phyloP scores from a whole-genome alignment of 2,113 vertebrate genomes.

The Abramis brama region DNA sequence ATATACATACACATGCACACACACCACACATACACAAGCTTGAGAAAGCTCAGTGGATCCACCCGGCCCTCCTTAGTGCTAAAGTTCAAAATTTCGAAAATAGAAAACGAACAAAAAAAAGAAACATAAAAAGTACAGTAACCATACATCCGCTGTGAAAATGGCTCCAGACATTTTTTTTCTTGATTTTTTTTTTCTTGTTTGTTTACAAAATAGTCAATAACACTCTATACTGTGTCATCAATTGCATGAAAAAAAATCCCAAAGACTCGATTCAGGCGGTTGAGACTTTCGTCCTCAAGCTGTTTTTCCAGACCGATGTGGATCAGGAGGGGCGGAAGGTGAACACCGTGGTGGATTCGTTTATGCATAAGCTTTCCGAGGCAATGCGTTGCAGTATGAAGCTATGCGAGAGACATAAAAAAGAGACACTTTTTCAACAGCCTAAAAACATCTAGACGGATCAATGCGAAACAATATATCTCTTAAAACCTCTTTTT shows the following conservation, averaged over 20 bases:
- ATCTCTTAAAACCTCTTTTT: conserved; percentile 63
- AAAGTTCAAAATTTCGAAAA: conserved; percentile 63
- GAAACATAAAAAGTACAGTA: conserved; percentile 41
- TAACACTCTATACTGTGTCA: conserved; percentile 64
- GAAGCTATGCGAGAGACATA: conserved; percentile 63
- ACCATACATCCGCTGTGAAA: conserved; percentile 63
- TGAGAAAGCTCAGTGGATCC: conserved; percentile 67
- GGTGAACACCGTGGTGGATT: conserved; percentile 65
- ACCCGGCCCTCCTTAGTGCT: conserved; percentile 70
- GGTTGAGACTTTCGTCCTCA: conserved; percentile 60
- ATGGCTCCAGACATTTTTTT: conserved; percentile 62
- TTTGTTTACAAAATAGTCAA: conserved; percentile 68
- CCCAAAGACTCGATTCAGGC: conserved; percentile 59
- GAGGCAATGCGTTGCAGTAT: conserved; percentile 69
- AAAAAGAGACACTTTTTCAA: conserved; percentile 63
- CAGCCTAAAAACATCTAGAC: conserved; percentile 65
- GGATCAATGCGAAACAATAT: conserved; percentile 61
- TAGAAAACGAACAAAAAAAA: conserved; percentile 63
- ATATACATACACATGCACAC: conserved; percentile 69
- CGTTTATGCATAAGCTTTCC: conserved; percentile 73
- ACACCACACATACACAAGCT: conserved; percentile 64
- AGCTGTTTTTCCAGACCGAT: conserved; percentile 59
- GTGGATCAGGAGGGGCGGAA: conserved; percentile 60
- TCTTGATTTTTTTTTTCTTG: conserved; percentile 51
- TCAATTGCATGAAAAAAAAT: conserved; percentile 71